Evolutionary conservation across 2,888 invertebrate species (phyloP), one percentile per base, ranked within the genome.

Genomic region (Dynastes grantii): DNA sequence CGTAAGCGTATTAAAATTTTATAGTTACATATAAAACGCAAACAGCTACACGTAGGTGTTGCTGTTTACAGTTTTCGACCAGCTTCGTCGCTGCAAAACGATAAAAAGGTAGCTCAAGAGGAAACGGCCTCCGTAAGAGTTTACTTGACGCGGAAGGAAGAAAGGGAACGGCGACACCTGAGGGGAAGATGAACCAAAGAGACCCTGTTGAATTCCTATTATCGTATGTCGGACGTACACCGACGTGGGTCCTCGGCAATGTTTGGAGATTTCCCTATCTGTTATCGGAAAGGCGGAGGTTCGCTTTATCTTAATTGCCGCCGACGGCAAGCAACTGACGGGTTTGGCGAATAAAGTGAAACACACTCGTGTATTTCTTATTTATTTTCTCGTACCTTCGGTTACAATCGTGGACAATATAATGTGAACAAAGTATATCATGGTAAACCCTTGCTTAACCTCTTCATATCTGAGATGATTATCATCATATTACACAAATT

Each of bases 211-310:
- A 95, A 90, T 95, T 95, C 86, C 91, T 95, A 80, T 90, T 95
- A 84, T 94, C 94, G 76, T 95, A 22, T 1, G 94, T 87, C 90
- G 95, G 81, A 94, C 94, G 58, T 94, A 95, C 84, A 94, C 94
- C 55, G 93, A 95, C 22, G 55, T 22, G 22, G 68, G 95, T 95
- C 65, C 90, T 95, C 80, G 95, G 95, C 80, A 95, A 95, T 87
- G 94, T 95, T 67, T 94, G 94, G 94, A 90, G 95, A 82, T 95
- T 95, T 88, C 95, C 95, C 6, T 95, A 94, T 87, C 90, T 95
- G 70, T 85, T 95, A 95, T 87, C 92, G 93, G 85, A 95, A 95
- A 88, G 95, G 95, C 76, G 95, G 95, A 86, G 95, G 95, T 94
- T 88, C 89, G 91, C 63, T 88, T 22, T 70, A 76, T 78, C 32